Evolutionary conservation across 2,113 vertebrate species (phyloP), one percentile per base, ranked within the genome.

Genomic region (Eonycteris spelaea): DNA sequence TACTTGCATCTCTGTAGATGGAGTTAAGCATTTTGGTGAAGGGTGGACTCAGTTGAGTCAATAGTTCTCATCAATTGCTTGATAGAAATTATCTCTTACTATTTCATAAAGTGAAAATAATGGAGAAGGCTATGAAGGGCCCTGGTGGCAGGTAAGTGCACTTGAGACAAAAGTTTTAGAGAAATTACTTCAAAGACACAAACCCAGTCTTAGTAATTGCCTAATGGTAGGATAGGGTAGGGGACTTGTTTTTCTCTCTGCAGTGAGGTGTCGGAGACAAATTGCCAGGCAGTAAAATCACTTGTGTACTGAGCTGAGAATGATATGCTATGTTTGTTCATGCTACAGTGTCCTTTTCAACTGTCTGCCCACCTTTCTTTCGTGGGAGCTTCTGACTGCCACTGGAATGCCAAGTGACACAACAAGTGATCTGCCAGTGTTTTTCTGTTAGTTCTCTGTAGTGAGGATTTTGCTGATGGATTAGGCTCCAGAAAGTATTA

Each of bases 401-500:
- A 22, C 35, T 86, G 24, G 59, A 94, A 94, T 38, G 45, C 57
- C 78, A 96, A 90, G 78, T 0, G 8, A 79, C 48, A 71, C 2
- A 11, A 94, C 51, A 79, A 89, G 93, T 91, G 86, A 89, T 96
- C 61, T 94, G n/a, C 38, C 61, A 65, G 55, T 89, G 19, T 93
- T 98, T 92, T 97, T 74, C 57, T 89, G 51, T 95, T 95, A 84
- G 83, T 93, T n/a, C 14, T 83, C 38, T 90, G 55, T 78, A 94
- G 79, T 88, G 65, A 92, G 80, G 67, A 93, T 86, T 94, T 90
- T 70, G 40, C 45, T 97, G 95, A 96, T 97, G 77, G 68, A 95
- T 95, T 94, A 95, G 71, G 55, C 38, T 57, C 63, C 7, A 35
- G 65, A 92, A 95, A 97, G 83, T 96, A 93, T 97, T 95, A 94